A percentile compares a stretch with the other conserved stretches of the same genome.
Conservation (phyloP, 2,888 invertebrate genomes). For the Serrognathus titanus region DNA sequence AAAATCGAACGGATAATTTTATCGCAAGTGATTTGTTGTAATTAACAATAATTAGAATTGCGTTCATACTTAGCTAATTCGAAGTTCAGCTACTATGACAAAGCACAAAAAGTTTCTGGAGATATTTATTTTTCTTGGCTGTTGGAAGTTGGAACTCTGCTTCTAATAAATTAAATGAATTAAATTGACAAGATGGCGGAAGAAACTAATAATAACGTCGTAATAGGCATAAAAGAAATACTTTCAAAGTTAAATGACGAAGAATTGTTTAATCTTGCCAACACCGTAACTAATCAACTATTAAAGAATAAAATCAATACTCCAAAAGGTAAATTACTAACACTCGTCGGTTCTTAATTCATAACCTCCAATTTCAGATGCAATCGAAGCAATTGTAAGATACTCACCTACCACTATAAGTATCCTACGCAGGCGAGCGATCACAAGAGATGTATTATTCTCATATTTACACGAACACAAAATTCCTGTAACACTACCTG, state of each 20-base stretch:
- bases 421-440: slow-evolving; percentile 51
- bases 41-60: too few relatives aligned
- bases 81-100: too few relatives aligned
- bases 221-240: slow-evolving; percentile 22
- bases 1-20: too few relatives aligned
- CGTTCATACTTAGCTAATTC: too few relatives aligned
- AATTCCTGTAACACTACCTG: slow-evolving; percentile 47
- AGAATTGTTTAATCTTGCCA: slow-evolving; percentile 34
- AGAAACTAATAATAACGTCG: slow-evolving; percentile 9
- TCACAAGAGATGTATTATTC: slow-evolving; percentile 56
- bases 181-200: slow-evolving; percentile 7
- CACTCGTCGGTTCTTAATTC: neutral
- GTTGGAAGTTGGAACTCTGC: too few relatives aligned
- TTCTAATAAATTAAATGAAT: too few relatives aligned
- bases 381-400: slow-evolving; percentile 51
- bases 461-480: slow-evolving; percentile 53
- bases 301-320: slow-evolving; percentile 33
- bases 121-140: too few relatives aligned
- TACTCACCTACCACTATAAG: slow-evolving; percentile 51
- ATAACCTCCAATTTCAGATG: slow-evolving; percentile 45
- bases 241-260: slow-evolving; percentile 31
- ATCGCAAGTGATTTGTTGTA: too few relatives aligned
- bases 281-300: slow-evolving; percentile 42
- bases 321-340: slow-evolving; percentile 33
- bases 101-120: too few relatives aligned